Evolutionary conservation across 2,113 vertebrate species (phyloP).

Genomic region (Ivindomyrus marchei): DNA sequence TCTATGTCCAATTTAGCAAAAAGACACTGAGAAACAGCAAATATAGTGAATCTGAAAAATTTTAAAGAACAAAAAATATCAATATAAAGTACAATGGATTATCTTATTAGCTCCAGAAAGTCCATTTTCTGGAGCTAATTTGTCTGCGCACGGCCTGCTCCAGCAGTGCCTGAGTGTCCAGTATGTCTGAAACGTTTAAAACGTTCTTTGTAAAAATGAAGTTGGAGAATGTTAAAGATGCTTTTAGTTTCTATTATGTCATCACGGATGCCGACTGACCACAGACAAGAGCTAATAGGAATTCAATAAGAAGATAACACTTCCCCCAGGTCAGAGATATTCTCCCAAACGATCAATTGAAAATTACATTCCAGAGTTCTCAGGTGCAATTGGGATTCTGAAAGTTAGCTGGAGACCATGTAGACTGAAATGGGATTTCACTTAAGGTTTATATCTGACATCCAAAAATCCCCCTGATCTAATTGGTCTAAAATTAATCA

Average conservation of each 20-base stretch:
- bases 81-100: not conserved
- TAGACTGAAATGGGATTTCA: not conserved
- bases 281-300: slow-evolving; percentile 15
- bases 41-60: not conserved
- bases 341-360: not conserved
- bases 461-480: not conserved
- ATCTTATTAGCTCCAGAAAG: not conserved
- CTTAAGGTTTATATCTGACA: not conserved
- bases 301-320: slow-evolving; percentile 4
- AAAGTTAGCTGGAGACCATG: not conserved
- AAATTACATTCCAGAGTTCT: not conserved
- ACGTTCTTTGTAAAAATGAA: not conserved
- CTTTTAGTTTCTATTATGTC: not conserved
- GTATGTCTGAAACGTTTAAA: not conserved
- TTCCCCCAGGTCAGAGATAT: slow-evolving; percentile 6
- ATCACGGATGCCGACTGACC: not conserved
- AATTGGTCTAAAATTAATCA: not conserved
- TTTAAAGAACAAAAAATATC: not conserved
- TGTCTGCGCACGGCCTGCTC: not conserved
- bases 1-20: not conserved
- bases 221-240: not conserved
- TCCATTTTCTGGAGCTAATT: not conserved
- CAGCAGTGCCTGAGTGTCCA: not conserved
- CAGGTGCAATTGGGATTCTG: not conserved
- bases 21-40: not conserved